Evolutionary conservation across 2,888 invertebrate species (phyloP).

Genomic region (Drosophila maculinotata): DNA sequence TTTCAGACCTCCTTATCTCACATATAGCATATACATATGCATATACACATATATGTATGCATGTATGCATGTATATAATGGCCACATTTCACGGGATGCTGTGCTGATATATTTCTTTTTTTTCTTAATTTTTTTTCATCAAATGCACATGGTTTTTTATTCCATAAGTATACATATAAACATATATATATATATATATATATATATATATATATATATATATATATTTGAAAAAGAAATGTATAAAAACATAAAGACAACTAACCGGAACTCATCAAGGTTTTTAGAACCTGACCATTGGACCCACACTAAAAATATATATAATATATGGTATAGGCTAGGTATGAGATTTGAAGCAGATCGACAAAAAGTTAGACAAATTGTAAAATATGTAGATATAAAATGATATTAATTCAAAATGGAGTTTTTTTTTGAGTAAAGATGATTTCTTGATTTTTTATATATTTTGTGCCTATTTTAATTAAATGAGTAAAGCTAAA

Average conservation of each 20-base stretch:
- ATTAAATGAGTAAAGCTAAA: too few species aligned
- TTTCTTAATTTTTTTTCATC: neutral
- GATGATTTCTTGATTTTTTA: too few species aligned
- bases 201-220: too few species aligned
- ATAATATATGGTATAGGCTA: neutral
- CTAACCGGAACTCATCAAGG: conserved; percentile 30
- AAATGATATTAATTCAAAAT: conserved; percentile 1
- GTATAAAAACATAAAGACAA: neutral
- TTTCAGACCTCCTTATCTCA: conserved; percentile 14
- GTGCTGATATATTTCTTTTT: conserved; percentile 19
- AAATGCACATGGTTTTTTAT: conserved; percentile 5
- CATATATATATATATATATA: neutral
- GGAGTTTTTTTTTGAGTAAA: too few species aligned
- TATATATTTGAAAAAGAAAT: too few species aligned
- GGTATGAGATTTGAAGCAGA: too few species aligned
- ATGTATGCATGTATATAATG: conserved; percentile 5
- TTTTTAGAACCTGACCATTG: conserved; percentile 5
- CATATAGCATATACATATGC: neutral
- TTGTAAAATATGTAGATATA: conserved; percentile 2
- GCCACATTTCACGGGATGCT: conserved; percentile 20
- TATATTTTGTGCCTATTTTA: too few species aligned
- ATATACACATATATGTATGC: neutral
- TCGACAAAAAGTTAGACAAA: neutral
- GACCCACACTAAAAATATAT: neutral
- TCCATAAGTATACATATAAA: neutral